Base-by-base conservation (phyloP, 2,797 vertebrate genomes). In the Ptychadena robeensis region DNA sequence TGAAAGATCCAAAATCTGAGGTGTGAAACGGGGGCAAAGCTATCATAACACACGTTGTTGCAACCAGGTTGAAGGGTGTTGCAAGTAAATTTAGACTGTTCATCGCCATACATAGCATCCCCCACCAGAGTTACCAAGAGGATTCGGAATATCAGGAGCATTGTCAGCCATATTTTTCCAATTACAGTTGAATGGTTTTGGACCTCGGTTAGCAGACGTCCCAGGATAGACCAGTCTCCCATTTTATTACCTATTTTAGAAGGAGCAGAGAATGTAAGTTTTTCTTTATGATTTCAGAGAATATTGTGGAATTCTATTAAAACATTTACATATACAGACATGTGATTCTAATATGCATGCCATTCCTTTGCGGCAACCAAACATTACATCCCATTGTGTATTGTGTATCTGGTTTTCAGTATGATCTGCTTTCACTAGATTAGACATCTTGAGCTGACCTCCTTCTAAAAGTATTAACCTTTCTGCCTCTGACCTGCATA, bases 1-100 rank as follows among this genome's bases (percentile, higher is more conserved):
- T 93, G 92, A 82, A 94, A 93, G 82, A 94, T 91, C 92, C 93
- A 93, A 73, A 93, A 94, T 57, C 92, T 90, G 64, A 93, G 85
- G 80, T 93, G 93, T 9, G 91, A 94, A 67, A 92, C 89, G 0
- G 88, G 91, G 15, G 87, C 90, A 64, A 94, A 92, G 0, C 87
- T 89, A 87, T 92, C 87, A 1, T 90, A 93, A 86, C 90, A 91
- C 69, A 93, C 90, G 32, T 85, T 85, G 72, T 81, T 93, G 86
- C 92, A 93, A 40, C 93, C 93, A 0, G 92, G 93, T 81, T 94
- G 92, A 2, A 91, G 86, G 34, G 83, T 85, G 88, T 89, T 93
- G 81, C 91, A 92, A 75, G 89, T 91, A 57, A 93, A 93, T 85
- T 92, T 93, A 84, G 91, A 92, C 88, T 91, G 91, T 85, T 92